phyloP scores from a whole-genome alignment of 2,888 invertebrate species.

The Ormyrus thymus region DNA sequence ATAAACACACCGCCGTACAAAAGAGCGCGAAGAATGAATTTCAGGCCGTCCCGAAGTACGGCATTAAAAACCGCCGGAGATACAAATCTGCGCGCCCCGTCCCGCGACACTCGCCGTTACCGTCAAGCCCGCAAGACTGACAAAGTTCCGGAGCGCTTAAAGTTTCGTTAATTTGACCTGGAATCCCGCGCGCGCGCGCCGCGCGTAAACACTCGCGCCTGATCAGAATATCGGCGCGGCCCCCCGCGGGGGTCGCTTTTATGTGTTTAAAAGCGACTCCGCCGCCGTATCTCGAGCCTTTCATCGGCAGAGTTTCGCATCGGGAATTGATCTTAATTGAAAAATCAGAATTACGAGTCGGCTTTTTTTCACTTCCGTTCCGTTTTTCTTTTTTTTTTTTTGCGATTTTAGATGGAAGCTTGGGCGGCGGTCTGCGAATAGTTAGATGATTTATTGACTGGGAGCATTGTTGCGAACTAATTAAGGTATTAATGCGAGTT shows the following conservation, averaged over 20 bases:
- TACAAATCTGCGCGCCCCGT: conserved; percentile 6
- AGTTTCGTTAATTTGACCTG: conserved; percentile 45
- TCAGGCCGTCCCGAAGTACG: too few species aligned
- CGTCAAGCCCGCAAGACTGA: conserved; percentile 30
- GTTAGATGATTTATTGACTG: too few species aligned
- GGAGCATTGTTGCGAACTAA: too few species aligned
- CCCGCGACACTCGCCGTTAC: conserved; percentile 7
- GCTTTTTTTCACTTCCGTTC: neutral
- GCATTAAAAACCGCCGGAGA: conserved; percentile 28
- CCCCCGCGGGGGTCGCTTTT: conserved; percentile 10
- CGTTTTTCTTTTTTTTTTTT: too few species aligned
- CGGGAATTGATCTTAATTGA: conserved; percentile 35
- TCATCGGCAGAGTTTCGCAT: conserved; percentile 1
- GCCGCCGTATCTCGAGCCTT: conserved; percentile 11
- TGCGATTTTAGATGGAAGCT: too few species aligned
- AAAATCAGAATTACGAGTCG: conserved; percentile 1
- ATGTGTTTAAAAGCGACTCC: conserved; percentile 26
- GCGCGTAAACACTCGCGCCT: neutral
- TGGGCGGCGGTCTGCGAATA: too few species aligned
- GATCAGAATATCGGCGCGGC: conserved; percentile 3
- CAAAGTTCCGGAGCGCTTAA: conserved; percentile 8
- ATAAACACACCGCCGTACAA: neutral
- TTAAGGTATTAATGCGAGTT: too few species aligned
- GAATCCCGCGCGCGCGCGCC: conserved; percentile 30
- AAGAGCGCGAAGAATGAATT: neutral